These are phyloP conservation scores for Laticauda laticaudata DNA, from an alignment of 2,113 vertebrate species.

Conservation along the genomic window DNA sequence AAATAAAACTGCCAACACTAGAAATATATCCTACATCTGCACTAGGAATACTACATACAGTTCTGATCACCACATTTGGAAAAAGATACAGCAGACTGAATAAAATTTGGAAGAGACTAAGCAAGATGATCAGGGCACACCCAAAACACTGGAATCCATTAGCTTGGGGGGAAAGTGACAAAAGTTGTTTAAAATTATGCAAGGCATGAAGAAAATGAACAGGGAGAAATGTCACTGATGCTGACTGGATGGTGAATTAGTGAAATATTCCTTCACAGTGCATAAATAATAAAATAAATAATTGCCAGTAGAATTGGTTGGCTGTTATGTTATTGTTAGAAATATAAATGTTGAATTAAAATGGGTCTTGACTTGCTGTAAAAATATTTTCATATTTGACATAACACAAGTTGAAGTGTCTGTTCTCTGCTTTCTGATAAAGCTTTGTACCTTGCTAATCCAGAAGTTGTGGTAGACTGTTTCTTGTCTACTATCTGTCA, in stretches of 20 bases:
- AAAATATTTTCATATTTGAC: not conserved
- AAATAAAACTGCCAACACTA: not conserved
- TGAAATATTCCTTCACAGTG: not conserved
- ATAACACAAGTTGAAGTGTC: constrained; percentile 21
- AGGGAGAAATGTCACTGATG: not conserved
- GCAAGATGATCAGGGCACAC: not conserved
- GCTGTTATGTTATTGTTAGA: not conserved
- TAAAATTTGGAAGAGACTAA: not conserved
- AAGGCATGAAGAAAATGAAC: not conserved
- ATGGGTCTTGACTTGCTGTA: not conserved
- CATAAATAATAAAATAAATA: not conserved
- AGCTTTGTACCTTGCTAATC: not conserved
- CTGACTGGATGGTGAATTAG: not conserved
- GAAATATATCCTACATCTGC: not conserved
- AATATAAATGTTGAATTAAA: not conserved
- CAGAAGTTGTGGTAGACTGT: accelerated
- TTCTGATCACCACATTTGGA: not conserved
- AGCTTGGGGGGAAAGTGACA: not conserved
- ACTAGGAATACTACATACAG: not conserved
- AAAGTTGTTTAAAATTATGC: not conserved
- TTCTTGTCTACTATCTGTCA: not conserved
- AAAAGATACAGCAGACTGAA: not conserved
- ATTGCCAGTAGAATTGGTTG: not conserved
- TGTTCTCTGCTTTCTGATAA: constrained; percentile 32
- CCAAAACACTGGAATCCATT: not conserved